Conservation (phyloP, 2,888 invertebrate species). For the Tipula confusa region DNA sequence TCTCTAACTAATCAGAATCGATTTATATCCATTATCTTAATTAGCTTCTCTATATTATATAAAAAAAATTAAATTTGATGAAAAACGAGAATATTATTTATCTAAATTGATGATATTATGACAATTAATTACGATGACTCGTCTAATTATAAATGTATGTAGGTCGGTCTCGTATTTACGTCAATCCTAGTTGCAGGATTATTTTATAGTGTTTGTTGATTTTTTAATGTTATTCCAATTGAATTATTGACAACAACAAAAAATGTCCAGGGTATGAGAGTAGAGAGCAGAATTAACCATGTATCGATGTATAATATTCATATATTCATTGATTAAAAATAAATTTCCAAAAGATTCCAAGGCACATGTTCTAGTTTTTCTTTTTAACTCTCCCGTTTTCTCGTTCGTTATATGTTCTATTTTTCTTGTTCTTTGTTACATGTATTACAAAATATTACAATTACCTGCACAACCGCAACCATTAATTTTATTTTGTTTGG, state of each 20-base stretch:
- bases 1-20: neutral
- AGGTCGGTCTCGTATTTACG: neutral
- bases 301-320: neutral
- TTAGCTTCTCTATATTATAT: neutral
- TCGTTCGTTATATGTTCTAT: neutral
- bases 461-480: conserved; percentile 29
- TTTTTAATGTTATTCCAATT: neutral
- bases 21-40: neutral
- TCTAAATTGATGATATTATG: neutral
- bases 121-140: neutral
- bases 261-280: neutral
- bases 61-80: neutral
- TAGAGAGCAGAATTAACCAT: neutral
- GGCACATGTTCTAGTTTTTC: conserved; percentile 28
- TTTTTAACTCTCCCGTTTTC: neutral
- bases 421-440: neutral
- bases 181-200: neutral
- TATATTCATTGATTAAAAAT: neutral
- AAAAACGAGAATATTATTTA: neutral
- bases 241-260: neutral
- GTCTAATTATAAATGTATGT: neutral
- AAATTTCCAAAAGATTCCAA: no score
- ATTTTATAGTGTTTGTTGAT: neutral
- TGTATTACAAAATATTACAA: neutral
- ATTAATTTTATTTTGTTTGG: neutral